Evolutionary conservation across 2,888 invertebrate genomes (phyloP), one percentile per base, ranked within the genome.

Genomic region (Drosophila greeni): DNA sequence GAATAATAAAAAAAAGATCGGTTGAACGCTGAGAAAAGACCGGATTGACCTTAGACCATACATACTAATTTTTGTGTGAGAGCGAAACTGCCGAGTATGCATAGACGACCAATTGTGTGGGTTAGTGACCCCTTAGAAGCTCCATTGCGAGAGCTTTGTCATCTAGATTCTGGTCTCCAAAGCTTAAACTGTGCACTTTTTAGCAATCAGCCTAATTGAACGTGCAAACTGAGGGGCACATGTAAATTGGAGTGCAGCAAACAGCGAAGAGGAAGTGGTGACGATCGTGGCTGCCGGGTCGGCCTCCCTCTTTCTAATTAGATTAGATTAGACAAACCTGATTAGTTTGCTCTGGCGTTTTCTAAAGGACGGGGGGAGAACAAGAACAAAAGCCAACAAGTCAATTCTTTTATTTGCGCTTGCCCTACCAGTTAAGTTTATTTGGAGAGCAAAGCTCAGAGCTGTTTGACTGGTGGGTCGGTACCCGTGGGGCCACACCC

Each of bases 261-360:
- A 64, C 14, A 16, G n/a, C 31, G 31, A 18, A n/a, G 42, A 51
- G 48, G 36, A 40, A 48, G 14, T 45, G 29, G 31, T 61, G 54
- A 49, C 69, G 54, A 54, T 55, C 70, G 62, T 42, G 18, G 45
- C 4, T n/a, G 40, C 16, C 14, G 23, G 34, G 29, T 18, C 9
- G 43, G 39, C 43, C 24, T 57, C 49, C 24, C 57, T 24, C 39
- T 18, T 57, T 58, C 67, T 80, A 77, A 84, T 76, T 72, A 74
- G 72, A 81, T 79, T 79, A 78, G 76, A 76, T 79, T 69, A 62
- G 65, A 42, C 55, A 76, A 80, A 70, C 49, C 59, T 62, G 70
- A 75, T 79, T 59, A 71, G 68, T 33, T 40, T 36, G 49, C 33
- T 39, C 36, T 65, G 58, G 45, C 54, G 40, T 31, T 33, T 48